Evolutionary conservation across 2,888 invertebrate species (phyloP).

Genomic region (Agriopis leucophaearia): DNA sequence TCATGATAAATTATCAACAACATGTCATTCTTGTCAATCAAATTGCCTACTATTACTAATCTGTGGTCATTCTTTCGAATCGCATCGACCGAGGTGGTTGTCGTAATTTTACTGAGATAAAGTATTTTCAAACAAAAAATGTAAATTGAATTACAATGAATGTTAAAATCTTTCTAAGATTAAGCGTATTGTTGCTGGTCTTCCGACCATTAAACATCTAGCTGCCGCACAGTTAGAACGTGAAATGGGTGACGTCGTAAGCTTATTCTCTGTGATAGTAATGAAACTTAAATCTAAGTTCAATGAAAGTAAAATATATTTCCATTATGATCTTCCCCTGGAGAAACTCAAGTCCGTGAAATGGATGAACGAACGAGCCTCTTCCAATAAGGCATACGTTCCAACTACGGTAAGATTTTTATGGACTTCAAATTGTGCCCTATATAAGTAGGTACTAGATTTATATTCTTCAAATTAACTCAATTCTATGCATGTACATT

Average conservation of each 20-base stretch:
- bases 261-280: constrained; percentile 84
- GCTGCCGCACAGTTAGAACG: constrained; percentile 57
- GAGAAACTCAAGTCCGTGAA: constrained; percentile 83
- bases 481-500: too few relatives aligned
- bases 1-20: too few relatives aligned
- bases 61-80: constrained; percentile 53
- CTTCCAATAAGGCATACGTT: constrained; percentile 92
- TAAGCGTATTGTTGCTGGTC: constrained; percentile 66
- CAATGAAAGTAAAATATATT: constrained; percentile 80
- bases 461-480: not conserved
- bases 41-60: too few relatives aligned
- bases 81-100: constrained; percentile 63
- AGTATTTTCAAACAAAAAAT: constrained; percentile 60
- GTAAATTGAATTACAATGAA: constrained; percentile 76
- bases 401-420: constrained; percentile 89
- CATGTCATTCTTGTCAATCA: too few relatives aligned
- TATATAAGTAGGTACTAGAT: not conserved
- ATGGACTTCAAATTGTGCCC: not conserved
- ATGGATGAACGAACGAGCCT: constrained; percentile 93
- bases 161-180: constrained; percentile 61
- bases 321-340: constrained; percentile 79
- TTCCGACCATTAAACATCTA: constrained; percentile 75
- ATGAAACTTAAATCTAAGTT: constrained; percentile 85
- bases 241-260: constrained; percentile 82
- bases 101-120: constrained; percentile 39